These are phyloP conservation scores for Taenioides sp. DNA, from an alignment of 2,797 vertebrate species.

Conservation along the genomic window DNA sequence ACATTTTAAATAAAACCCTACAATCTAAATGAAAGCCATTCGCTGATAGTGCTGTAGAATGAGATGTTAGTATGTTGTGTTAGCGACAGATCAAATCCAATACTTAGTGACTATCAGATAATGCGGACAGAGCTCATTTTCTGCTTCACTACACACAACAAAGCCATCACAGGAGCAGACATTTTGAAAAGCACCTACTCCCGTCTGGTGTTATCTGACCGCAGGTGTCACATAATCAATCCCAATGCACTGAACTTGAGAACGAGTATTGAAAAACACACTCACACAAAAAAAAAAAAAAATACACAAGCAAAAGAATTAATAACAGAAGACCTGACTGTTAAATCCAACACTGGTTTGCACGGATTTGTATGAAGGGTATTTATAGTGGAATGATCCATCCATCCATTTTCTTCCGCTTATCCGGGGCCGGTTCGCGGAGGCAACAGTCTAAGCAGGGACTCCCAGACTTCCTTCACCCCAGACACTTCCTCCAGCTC, in stretches of 20 bases:
- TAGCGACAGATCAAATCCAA: slow-evolving; percentile 37
- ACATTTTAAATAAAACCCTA: not conserved
- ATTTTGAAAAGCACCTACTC: slow-evolving; percentile 29
- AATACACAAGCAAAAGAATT: not conserved
- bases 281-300: no score
- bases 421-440: no score
- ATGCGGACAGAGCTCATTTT: slow-evolving; percentile 51
- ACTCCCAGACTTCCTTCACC: no score
- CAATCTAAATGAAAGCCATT: slow-evolving; percentile 28
- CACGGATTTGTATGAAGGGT: not conserved
- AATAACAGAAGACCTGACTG: not conserved
- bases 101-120: slow-evolving; percentile 38
- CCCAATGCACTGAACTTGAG: not conserved
- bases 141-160: slow-evolving; percentile 43
- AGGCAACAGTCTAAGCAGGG: no score
- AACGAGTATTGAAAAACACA: slow-evolving; percentile 10
- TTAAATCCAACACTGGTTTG: not conserved
- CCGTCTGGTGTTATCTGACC: slow-evolving; percentile 10
- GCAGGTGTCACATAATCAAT: slow-evolving; percentile 41
- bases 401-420: no score
- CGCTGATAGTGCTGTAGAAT: slow-evolving; percentile 22
- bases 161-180: not conserved
- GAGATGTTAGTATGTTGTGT: slow-evolving; percentile 31
- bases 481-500: no score
- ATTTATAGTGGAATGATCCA: not conserved